phyloP scores from a whole-genome alignment of 2,113 vertebrate species.

The Sylvia atricapilla region DNA sequence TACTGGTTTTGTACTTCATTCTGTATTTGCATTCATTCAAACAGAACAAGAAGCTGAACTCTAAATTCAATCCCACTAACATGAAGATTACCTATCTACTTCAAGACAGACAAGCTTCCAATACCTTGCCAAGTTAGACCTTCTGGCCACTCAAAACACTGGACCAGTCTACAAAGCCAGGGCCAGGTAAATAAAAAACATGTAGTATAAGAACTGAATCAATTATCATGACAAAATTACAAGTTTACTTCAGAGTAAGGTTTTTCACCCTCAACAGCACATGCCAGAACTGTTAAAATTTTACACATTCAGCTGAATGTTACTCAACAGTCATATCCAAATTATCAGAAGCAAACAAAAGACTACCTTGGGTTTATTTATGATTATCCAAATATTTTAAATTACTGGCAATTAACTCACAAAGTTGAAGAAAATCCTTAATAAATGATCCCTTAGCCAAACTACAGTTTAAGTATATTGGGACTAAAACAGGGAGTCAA shows the following conservation, averaged over 20 bases:
- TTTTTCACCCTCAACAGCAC: neutral
- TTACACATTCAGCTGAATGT: neutral
- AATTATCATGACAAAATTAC: slow-evolving; percentile 26
- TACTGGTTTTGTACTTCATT: neutral
- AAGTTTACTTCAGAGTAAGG: slow-evolving; percentile 28
- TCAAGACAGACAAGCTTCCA: neutral
- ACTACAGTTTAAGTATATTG: neutral
- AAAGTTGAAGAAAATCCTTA: neutral
- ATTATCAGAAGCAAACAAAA: neutral
- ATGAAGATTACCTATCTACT: neutral
- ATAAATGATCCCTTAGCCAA: neutral
- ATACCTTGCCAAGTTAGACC: neutral
- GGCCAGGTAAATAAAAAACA: neutral
- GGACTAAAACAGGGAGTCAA: neutral
- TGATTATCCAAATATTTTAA: neutral
- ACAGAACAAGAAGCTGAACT: neutral
- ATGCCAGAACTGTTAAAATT: neutral
- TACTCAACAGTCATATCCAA: neutral
- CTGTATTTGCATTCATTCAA: neutral
- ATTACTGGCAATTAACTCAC: neutral
- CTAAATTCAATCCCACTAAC: neutral
- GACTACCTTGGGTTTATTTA: neutral
- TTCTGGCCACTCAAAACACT: neutral
- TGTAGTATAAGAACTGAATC: neutral
- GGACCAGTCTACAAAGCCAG: neutral